Conservation (phyloP, 2,888 invertebrate species). For the Erannis defoliaria region DNA sequence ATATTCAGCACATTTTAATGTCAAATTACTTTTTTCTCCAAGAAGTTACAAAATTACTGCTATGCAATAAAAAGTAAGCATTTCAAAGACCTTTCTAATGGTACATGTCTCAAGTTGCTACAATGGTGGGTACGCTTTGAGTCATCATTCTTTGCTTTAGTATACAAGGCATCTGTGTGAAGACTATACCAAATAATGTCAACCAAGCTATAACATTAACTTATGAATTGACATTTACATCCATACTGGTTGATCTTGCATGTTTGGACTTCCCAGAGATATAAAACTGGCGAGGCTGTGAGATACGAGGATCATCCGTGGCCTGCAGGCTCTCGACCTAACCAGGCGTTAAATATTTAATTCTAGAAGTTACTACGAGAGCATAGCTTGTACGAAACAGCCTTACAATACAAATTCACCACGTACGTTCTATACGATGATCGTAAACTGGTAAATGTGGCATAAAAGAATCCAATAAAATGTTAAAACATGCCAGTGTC, state of each 20-base stretch:
- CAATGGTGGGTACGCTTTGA: no score
- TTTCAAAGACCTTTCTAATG: no score
- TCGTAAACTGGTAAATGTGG: conserved; percentile 55
- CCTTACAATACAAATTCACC: conserved; percentile 32
- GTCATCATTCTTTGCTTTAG: neutral
- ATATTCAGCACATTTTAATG: no score
- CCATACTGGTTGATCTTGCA: conserved; percentile 19
- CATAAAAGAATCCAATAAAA: conserved; percentile 56
- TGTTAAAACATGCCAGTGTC: conserved; percentile 49
- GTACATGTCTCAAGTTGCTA: no score
- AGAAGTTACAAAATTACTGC: no score
- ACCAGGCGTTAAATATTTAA: conserved; percentile 44
- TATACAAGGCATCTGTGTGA: conserved; percentile 1
- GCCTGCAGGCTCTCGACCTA: conserved; percentile 37
- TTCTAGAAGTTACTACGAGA: conserved; percentile 39
- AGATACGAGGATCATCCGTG: conserved; percentile 37
- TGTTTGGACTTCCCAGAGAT: conserved; percentile 32
- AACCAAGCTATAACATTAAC: neutral
- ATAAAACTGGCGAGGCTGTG: conserved; percentile 37
- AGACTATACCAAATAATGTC: neutral
- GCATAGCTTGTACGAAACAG: conserved; percentile 35
- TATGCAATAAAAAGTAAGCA: no score
- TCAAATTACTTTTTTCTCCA: no score
- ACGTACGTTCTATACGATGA: conserved; percentile 38
- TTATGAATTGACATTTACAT: neutral